Evolutionary conservation across 2,113 vertebrate genomes (phyloP), one percentile per base, ranked within the genome.

Genomic region (Amblyornis subalaris): DNA sequence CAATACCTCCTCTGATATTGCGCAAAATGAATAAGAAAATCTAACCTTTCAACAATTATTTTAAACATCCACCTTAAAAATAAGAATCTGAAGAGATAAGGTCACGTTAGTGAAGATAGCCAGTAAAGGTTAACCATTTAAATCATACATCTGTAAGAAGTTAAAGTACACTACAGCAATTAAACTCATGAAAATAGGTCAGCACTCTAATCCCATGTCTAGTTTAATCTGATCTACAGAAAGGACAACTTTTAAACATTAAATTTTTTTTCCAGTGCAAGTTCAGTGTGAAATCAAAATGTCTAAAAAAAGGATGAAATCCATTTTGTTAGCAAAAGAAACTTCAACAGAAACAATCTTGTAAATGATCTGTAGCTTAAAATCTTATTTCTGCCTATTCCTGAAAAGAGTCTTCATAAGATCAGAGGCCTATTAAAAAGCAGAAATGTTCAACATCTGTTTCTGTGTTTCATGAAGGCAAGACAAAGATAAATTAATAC

Each of bases 381-480:
- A 97, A 98, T 92, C 62, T 89, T 94, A 91, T 85, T 96, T 93
- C 83, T 95, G 86, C 82, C 89, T 93, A 58, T 94, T 96, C 85
- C 82, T 95, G 82, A 97, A 96, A 96, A 88, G 87, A 75, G 88
- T 91, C 85, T 91, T 94, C 21, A 0, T 25, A 73, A 97, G 95
- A 97, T 97, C 96, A 97, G 96, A 98, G 90, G 77, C 62, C 92
- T 96, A 93, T 96, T 97, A 97, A 96, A 96, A 95, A 89, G 36
- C 75, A 96, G 93, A 97, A 96, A 97, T 96, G 95, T 90, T 97
- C 91, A 94, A 97, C 97, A 98, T 97, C 97, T 98, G 97, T 97
- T 97, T 85, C 94, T 97, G 74, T 95, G 85, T 93, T 96, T 74
- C 96, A 94, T 91, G 94, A 97, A 97, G 78, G 93, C 96, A 97